A percentile compares a stretch with the other conserved stretches of the same genome.
Conservation (phyloP, 2,113 vertebrate genomes). For the Laticauda colubrina region DNA sequence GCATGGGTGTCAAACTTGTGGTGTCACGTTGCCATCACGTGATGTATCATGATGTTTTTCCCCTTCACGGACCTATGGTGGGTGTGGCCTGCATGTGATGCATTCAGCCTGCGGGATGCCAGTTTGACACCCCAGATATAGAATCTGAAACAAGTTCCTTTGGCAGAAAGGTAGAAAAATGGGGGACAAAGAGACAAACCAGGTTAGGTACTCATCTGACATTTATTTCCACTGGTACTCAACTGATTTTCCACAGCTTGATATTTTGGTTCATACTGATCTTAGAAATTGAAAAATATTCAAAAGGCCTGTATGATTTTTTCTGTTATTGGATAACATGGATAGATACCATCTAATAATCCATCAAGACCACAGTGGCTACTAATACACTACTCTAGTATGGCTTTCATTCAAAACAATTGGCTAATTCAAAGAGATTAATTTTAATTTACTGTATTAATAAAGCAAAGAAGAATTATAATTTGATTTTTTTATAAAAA, state of each 20-base stretch:
- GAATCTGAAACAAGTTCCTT: not conserved
- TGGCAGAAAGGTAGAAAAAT: not conserved
- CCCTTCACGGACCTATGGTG: too few species aligned
- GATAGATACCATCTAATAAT: slow-evolving; percentile 34
- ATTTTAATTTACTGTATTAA: slow-evolving; percentile 29
- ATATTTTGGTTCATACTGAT: slow-evolving; percentile 11
- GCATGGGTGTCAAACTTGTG: too few species aligned
- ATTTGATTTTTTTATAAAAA: slow-evolving; percentile 56
- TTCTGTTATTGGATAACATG: slow-evolving; percentile 3
- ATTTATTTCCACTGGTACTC: not conserved
- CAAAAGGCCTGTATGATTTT: slow-evolving; percentile 19
- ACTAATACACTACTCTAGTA: slow-evolving; percentile 38
- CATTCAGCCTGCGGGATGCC: too few species aligned
- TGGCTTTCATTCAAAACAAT: slow-evolving; percentile 42
- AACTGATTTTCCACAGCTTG: not conserved
- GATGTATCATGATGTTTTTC: too few species aligned
- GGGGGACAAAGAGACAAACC: not conserved
- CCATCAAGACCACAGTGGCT: slow-evolving; percentile 45
- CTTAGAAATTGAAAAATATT: slow-evolving; percentile 15
- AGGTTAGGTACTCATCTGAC: not conserved
- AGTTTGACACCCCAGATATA: not conserved
- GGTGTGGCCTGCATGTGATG: too few species aligned
- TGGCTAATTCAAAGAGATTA: slow-evolving; percentile 62
- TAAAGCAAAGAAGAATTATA: slow-evolving; percentile 67
- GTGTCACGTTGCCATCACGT: too few species aligned